These are phyloP conservation scores for Centruroides vittatus DNA, from an alignment of 1,140 invertebrate genomes.

Conservation along the genomic window DNA sequence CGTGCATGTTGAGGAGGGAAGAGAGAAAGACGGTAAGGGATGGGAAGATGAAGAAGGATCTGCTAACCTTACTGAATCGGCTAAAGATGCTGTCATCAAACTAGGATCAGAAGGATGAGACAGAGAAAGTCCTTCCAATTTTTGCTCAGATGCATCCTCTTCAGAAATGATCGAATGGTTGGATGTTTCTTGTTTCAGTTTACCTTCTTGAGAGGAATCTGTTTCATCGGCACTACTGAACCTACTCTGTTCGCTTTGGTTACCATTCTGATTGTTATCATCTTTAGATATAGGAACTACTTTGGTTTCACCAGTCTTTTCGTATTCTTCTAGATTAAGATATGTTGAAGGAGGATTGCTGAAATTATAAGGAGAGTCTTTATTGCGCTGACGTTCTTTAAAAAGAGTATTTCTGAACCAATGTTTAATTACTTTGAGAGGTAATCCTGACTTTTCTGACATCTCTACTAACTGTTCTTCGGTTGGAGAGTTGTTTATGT, in stretches of 20 bases:
- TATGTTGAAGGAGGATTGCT: conserved; percentile 96
- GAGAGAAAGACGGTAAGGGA: conserved; percentile 10
- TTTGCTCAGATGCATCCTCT: conserved; percentile 1
- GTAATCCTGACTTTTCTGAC: conserved; percentile 88
- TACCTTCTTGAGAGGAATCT: conserved; percentile 14
- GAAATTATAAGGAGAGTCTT: conserved; percentile 99
- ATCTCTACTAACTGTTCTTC: conserved; percentile 96
- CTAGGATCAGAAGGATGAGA: neutral
- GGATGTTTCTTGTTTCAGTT: conserved; percentile 6
- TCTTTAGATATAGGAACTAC: conserved; percentile 47
- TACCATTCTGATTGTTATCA: conserved; percentile 20
- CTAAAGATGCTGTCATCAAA: neutral
- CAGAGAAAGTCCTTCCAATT: neutral
- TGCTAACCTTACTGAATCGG: neutral
- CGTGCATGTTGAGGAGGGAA: neutral
- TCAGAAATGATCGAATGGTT: conserved; percentile 4
- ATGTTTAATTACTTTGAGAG: conserved; percentile 98
- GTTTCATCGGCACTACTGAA: conserved; percentile 8
- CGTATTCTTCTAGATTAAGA: conserved; percentile 93
- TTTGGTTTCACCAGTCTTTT: conserved; percentile 95
- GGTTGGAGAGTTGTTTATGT: conserved; percentile 96
- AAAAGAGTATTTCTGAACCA: conserved; percentile 99
- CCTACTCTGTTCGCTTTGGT: conserved; percentile 12
- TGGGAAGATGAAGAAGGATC: conserved; percentile 5
- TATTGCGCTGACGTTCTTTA: conserved; percentile 97